A percentile compares a stretch with the other conserved stretches of the same genome.
phyloP scores from a whole-genome alignment of 2,888 invertebrate genomes.

The Euspilapteryx auroguttella region DNA sequence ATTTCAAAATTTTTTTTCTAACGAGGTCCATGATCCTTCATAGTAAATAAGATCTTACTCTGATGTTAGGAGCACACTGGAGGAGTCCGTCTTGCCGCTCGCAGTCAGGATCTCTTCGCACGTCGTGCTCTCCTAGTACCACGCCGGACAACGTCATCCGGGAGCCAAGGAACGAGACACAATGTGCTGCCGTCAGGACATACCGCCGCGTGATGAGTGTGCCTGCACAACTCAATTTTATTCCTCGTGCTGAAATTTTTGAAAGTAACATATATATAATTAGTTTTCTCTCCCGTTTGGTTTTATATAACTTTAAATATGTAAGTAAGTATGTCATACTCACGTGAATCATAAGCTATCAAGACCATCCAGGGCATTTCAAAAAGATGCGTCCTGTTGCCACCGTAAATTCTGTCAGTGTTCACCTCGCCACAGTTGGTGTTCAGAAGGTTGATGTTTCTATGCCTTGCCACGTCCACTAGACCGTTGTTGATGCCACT shows the following conservation, averaged over 20 bases:
- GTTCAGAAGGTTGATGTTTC: slow-evolving; percentile 25
- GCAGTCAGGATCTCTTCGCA: slow-evolving; percentile 39
- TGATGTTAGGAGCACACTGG: slow-evolving; percentile 22
- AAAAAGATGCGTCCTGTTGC: slow-evolving; percentile 60
- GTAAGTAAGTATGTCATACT: slow-evolving; percentile 4
- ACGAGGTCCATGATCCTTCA: not conserved
- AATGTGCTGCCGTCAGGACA: slow-evolving; percentile 64
- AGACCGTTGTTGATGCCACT: slow-evolving; percentile 9
- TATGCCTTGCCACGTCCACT: slow-evolving; percentile 19
- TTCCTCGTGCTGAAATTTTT: slow-evolving; percentile 27
- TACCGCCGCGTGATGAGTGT: slow-evolving; percentile 56
- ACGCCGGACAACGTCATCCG: slow-evolving; percentile 41
- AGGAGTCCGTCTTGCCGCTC: slow-evolving; percentile 24
- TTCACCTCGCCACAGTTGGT: slow-evolving; percentile 58
- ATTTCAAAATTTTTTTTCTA: too few species aligned
- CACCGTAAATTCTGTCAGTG: slow-evolving; percentile 61
- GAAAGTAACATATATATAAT: slow-evolving; percentile 6
- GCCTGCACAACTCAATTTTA: slow-evolving; percentile 45
- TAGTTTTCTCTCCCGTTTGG: not conserved
- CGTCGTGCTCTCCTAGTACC: slow-evolving; percentile 66
- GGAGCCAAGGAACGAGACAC: slow-evolving; percentile 48
- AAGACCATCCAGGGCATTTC: slow-evolving; percentile 80
- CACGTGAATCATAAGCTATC: slow-evolving; percentile 60
- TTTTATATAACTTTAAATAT: too few species aligned
- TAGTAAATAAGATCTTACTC: slow-evolving; percentile 14